These are phyloP conservation scores for Luscinia luscinia DNA, from an alignment of 2,797 vertebrate species.

Conservation along the genomic window DNA sequence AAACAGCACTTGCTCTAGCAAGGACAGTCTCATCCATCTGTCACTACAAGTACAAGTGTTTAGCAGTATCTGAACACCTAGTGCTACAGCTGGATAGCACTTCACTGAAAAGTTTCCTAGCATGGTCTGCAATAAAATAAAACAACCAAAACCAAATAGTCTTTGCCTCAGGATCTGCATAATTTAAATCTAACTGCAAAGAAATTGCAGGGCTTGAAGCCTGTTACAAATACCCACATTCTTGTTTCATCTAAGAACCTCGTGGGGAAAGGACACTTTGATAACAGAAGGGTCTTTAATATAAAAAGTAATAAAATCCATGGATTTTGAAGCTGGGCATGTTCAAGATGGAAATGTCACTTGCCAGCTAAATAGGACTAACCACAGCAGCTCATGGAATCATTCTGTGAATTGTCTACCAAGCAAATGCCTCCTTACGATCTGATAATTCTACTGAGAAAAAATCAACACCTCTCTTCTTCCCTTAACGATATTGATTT, in stretches of 20 bases:
- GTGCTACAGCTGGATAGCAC: not conserved
- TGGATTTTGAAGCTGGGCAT: not conserved
- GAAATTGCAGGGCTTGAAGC: not conserved
- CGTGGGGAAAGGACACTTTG: not conserved
- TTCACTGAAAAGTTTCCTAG: not conserved
- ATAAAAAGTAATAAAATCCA: not conserved
- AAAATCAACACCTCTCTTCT: not conserved
- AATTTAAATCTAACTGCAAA: not conserved
- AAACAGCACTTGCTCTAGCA: slow-evolving; percentile 2
- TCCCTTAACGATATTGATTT: not conserved
- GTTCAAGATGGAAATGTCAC: not conserved
- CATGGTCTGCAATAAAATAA: not conserved
- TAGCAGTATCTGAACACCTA: not conserved
- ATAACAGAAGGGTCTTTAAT: not conserved
- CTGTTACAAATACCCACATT: not conserved
- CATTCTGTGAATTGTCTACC: not conserved
- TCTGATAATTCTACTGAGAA: not conserved
- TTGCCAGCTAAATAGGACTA: not conserved
- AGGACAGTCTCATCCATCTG: not conserved
- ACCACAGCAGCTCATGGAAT: not conserved
- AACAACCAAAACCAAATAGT: not conserved
- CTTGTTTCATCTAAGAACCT: not conserved
- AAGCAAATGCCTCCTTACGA: not conserved
- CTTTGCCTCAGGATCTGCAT: not conserved
- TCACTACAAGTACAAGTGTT: not conserved